Base-by-base conservation (phyloP, 2,888 invertebrate genomes). In the Phengaris alcon region DNA sequence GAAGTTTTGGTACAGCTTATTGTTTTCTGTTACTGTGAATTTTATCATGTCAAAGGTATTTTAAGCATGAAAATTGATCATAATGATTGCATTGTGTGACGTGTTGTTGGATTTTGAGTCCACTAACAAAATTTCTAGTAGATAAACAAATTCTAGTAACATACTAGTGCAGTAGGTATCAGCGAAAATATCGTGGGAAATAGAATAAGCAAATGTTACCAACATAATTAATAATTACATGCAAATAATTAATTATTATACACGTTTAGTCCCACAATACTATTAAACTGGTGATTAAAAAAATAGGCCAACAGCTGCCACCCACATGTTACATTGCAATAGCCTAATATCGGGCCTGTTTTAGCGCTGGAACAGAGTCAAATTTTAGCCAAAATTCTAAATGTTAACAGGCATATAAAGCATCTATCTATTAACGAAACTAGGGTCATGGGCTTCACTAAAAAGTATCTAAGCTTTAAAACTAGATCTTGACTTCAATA, bases 251-350 rank as follows among this genome's bases (percentile, higher is more conserved):
- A 46, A 13, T 59, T 7, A 59, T 59, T 22, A 15, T 15, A 69
- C 9, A 69, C 69, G 35, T 44, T 64, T 48, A 69, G 69, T 48
- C 46, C n/a, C 48, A 69, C 69, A 48, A 48, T 15, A 69, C 46
- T 46, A 48, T 15, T 59, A 59, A 59, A 64, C 0, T n/a, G 22
- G 15, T 48, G 6, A 69, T 69, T 74, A 75, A 78, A 79, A 22
- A 87, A 85, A 78, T 87, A 82, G 88, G 86, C 79, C 86, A 85
- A 75, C 89, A 89, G 84, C 84, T 89, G 89, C 84, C 82, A 80
- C 85, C 81, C 88, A 89, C 84, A 88, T 89, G 88, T 79, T 78
- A 75, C 79, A 76, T 76, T 76, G 77, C 82, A 81, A 81, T 82
- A 83, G 85, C 84, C 79, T 85, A 86, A 84, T 84, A 81, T 44